Evolutionary conservation across 2,888 invertebrate species (phyloP), one percentile per base, ranked within the genome.

Genomic region (Xestoiulus laeticollis): DNA sequence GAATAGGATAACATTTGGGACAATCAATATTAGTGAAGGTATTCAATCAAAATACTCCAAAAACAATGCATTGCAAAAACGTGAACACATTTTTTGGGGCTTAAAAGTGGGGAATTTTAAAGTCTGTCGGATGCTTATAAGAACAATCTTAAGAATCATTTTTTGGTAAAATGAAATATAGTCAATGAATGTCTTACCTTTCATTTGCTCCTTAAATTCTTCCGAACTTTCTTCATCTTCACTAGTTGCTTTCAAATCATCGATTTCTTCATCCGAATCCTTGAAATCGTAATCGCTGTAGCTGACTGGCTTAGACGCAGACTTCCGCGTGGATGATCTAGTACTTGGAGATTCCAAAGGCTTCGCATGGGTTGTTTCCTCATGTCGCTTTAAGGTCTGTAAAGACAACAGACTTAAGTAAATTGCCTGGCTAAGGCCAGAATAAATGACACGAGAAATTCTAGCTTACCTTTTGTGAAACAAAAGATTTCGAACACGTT

Each of bases 371-470:
- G 53, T 53, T 0, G n/a, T 16, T 33, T 26, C 14, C 32, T 86
- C 16, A 53, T 86, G 86, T 19, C 86, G 86, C 48, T 86, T 86
- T 86, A 86, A 53, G 53, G 86, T 86, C 86, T 86, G 53, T 26
- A 19, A 86, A 53, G 16, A 26, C 16, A 78, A 78, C 4, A 78
- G 14, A 30, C 30, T 3, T 30, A 30, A 30, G 30, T 1, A 78
- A 78, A 8, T n/a, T 22, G 26, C 1, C 30, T 3, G 26, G 14
- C 78, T 48, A 1, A 14, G 48, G 14, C 14, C 68, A 8, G 19
- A 53, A 26, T 26, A 12, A 4, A 68, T 10, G 0, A 10, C 22
- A 68, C 22, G 8, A 68, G 2, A 0, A 84, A 85, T 38, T n/a
- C 16, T 19, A 53, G 12, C 0, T 26, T 86, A 86, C 86, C 48